Percentiles rank a stretch among this genome's conserved stretches.
These are phyloP conservation scores for Plectrocnemia conspersa DNA, from an alignment of 1,140 invertebrate species.

Conservation along the genomic window DNA sequence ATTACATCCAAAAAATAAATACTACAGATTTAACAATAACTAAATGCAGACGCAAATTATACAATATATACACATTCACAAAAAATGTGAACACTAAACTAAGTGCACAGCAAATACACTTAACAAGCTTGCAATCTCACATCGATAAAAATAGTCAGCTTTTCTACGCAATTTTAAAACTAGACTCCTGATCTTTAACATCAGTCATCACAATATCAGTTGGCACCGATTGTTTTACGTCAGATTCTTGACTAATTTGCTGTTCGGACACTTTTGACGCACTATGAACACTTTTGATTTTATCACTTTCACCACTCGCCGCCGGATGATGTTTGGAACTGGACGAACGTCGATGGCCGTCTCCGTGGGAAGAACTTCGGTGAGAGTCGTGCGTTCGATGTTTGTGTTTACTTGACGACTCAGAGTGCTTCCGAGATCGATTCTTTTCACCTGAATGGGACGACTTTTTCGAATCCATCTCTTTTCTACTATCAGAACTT, in stretches of 20 bases:
- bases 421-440: constrained; percentile 27
- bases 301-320: constrained; percentile 4
- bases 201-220: too few species aligned
- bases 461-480: constrained; percentile 8
- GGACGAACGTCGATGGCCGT: constrained; percentile 18
- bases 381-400: constrained; percentile 18
- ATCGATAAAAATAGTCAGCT: too few species aligned
- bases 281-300: background rate
- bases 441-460: constrained; percentile 26
- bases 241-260: background rate
- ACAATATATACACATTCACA: too few species aligned
- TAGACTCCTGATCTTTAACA: too few species aligned
- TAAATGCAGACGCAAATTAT: too few species aligned
- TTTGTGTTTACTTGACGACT: constrained; percentile 21
- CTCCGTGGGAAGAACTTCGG: constrained; percentile 14
- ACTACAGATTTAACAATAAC: too few species aligned
- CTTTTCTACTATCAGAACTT: constrained; percentile 18
- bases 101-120: too few species aligned
- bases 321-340: constrained; percentile 21
- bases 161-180: too few species aligned
- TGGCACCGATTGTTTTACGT: too few species aligned
- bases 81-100: too few species aligned
- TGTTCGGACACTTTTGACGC: background rate
- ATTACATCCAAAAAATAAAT: too few species aligned
- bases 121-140: too few species aligned